phyloP scores from a whole-genome alignment of 2,113 vertebrate species.

The Callionymus lyra region DNA sequence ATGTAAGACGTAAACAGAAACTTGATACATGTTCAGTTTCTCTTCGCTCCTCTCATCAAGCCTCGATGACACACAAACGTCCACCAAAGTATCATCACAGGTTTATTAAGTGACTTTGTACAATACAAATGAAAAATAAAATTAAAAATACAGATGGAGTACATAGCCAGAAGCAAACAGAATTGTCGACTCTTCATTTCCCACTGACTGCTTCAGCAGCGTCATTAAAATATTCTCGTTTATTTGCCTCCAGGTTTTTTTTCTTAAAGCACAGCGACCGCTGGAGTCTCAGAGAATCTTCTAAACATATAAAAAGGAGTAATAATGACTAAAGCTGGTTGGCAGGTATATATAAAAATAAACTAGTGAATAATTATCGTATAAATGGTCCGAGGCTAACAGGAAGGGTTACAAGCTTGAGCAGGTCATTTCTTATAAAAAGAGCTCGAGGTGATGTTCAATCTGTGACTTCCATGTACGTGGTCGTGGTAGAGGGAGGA shows the following conservation, averaged over 20 bases:
- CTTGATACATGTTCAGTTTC: no score
- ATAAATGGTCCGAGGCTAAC: slow-evolving; percentile 82
- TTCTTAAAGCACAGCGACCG: slow-evolving; percentile 41
- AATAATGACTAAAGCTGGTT: slow-evolving; percentile 81
- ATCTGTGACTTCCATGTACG: slow-evolving; percentile 53
- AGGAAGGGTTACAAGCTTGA: slow-evolving; percentile 76
- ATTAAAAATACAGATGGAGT: slow-evolving; percentile 88
- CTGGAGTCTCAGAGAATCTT: slow-evolving; percentile 61
- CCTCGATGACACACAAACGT: slow-evolving; percentile 4
- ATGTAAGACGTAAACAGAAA: no score
- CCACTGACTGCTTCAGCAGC: slow-evolving; percentile 60
- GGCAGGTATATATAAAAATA: slow-evolving; percentile 72
- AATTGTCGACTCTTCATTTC: slow-evolving; percentile 72
- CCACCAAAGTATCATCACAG: slow-evolving; percentile 78
- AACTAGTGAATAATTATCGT: slow-evolving; percentile 90
- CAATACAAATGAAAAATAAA: slow-evolving; percentile 94
- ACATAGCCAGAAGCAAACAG: slow-evolving; percentile 86
- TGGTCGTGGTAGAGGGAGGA: slow-evolving; percentile 60
- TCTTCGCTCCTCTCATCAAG: no score
- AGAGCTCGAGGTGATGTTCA: slow-evolving; percentile 74
- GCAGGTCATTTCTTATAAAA: slow-evolving; percentile 71
- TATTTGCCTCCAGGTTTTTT: not conserved
- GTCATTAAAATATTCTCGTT: slow-evolving; percentile 23
- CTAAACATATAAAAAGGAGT: slow-evolving; percentile 64
- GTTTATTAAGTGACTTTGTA: slow-evolving; percentile 99